Evolutionary conservation across 2,113 vertebrate genomes (phyloP).

Genomic region (Donacobius atricapilla): DNA sequence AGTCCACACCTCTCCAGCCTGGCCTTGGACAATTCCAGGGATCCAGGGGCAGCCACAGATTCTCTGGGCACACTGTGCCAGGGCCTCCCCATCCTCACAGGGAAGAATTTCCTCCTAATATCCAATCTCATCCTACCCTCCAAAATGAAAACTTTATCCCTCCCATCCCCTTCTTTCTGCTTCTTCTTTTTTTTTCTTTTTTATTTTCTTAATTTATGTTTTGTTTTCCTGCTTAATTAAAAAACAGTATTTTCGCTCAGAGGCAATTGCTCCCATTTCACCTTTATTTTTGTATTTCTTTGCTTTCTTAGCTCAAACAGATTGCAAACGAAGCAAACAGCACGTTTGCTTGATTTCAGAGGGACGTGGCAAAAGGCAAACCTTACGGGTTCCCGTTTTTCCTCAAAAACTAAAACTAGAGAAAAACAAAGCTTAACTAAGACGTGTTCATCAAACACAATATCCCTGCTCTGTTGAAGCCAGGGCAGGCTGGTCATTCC

Average conservation of each 20-base stretch:
- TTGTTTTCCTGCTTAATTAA: neutral
- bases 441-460: neutral
- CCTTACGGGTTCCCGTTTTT: neutral
- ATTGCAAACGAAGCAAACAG: neutral
- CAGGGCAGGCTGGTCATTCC: neutral
- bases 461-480: neutral
- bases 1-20: too few species aligned
- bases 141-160: neutral
- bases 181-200: too few species aligned
- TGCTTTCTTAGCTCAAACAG: neutral
- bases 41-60: neutral
- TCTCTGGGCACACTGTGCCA: neutral
- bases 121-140: neutral
- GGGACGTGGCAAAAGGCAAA: neutral
- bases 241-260: neutral
- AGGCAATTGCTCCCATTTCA: neutral
- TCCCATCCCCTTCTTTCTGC: too few species aligned
- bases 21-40: neutral
- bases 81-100: neutral
- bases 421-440: neutral
- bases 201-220: neutral
- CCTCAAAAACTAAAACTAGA: neutral
- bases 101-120: neutral
- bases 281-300: neutral
- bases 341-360: neutral